phyloP scores from a whole-genome alignment of 92 coral and sea anemone species.

The Nematostella vectensis region DNA sequence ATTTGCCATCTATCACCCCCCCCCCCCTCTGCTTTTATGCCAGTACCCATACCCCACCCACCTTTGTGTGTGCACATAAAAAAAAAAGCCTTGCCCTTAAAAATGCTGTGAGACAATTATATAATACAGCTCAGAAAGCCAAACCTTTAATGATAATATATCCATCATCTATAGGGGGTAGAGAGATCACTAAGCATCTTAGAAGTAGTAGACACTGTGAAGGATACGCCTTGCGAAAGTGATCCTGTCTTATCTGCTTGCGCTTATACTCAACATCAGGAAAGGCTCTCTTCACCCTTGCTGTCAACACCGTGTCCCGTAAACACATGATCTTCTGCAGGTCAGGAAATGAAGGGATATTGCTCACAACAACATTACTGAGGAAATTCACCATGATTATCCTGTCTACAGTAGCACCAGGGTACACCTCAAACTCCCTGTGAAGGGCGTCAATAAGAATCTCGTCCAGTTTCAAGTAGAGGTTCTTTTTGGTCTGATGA shows the following conservation, averaged over 20 bases:
- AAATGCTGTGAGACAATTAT: too few relatives aligned
- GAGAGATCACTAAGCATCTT: too few relatives aligned
- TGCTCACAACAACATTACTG: slow-evolving; percentile 45
- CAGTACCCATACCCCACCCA: too few relatives aligned
- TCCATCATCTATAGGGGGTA: too few relatives aligned
- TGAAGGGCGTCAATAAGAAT: slow-evolving; percentile 71
- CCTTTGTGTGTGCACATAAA: too few relatives aligned
- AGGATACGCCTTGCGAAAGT: slow-evolving; percentile 92
- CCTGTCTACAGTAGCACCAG: slow-evolving; percentile 69
- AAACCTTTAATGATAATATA: too few relatives aligned
- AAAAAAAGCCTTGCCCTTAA: too few relatives aligned
- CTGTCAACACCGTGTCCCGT: slow-evolving; percentile 85
- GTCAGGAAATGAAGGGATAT: slow-evolving; percentile 51
- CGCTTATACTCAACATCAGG: slow-evolving; percentile 89
- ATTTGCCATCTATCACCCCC: too few relatives aligned
- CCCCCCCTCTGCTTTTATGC: too few relatives aligned
- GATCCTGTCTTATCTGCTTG: slow-evolving; percentile 72
- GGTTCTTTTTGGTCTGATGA: slow-evolving; percentile 59
- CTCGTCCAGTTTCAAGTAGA: slow-evolving; percentile 69
- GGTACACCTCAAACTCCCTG: slow-evolving; percentile 60
- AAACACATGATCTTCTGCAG: slow-evolving; percentile 67
- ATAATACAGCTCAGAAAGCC: too few relatives aligned
- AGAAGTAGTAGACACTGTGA: too few relatives aligned
- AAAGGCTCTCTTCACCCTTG: slow-evolving; percentile 84
- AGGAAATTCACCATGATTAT: slow-evolving; percentile 77